Conservation (phyloP, 2,888 invertebrate species). For the Drosophila quinaria region DNA sequence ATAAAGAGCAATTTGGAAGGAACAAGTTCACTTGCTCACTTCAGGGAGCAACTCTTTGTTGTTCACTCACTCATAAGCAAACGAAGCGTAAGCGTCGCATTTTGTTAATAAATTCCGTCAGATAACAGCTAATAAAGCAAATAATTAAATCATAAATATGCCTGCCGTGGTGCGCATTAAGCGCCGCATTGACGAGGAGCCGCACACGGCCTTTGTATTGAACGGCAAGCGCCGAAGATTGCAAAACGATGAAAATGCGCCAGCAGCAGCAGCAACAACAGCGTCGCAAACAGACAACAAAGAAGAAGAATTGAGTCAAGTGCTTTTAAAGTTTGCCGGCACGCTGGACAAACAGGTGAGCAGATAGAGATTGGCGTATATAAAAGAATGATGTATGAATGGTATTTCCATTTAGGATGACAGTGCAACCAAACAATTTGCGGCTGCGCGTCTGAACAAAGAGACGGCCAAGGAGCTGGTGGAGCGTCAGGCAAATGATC, state of each 20-base stretch:
- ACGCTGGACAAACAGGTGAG: constrained; percentile 90
- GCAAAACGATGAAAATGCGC: constrained; percentile 79
- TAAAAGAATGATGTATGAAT: neutral
- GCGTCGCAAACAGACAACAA: constrained; percentile 42
- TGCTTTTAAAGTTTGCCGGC: constrained; percentile 91
- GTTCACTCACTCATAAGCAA: too few species aligned
- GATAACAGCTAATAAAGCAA: constrained; percentile 22
- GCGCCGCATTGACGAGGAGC: constrained; percentile 90
- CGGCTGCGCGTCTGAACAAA: constrained; percentile 86
- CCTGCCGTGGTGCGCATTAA: constrained; percentile 90
- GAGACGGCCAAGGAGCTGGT: constrained; percentile 86
- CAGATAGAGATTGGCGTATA: too few species aligned
- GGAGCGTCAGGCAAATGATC: constrained; percentile 85
- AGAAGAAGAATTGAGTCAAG: constrained; percentile 86
- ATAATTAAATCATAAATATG: constrained; percentile 66
- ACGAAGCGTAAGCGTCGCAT: constrained; percentile 15
- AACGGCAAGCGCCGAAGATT: constrained; percentile 90
- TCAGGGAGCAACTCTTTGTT: too few species aligned
- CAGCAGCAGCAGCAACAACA: constrained; percentile 22
- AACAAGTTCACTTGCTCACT: too few species aligned
- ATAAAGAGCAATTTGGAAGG: too few species aligned
- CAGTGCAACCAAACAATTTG: constrained; percentile 85
- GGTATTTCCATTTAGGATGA: constrained; percentile 84
- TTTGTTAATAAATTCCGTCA: constrained; percentile 29
- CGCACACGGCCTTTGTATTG: constrained; percentile 90